These are phyloP conservation scores for Turnix velox DNA, from an alignment of 2,113 vertebrate genomes.

Conservation along the genomic window DNA sequence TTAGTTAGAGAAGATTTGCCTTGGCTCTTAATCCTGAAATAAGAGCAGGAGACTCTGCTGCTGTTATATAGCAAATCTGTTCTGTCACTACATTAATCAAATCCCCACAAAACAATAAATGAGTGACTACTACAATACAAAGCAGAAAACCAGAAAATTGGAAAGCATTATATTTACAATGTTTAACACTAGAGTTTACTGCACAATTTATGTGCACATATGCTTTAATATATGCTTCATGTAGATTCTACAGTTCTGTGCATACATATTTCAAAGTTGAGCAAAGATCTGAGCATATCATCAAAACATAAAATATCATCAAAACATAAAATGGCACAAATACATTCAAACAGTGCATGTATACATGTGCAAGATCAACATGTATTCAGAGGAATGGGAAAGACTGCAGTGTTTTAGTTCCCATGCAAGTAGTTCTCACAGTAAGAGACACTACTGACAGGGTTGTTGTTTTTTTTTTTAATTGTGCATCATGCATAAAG, in stretches of 20 bases:
- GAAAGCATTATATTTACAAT: neutral
- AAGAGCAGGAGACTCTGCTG: slow-evolving; percentile 68
- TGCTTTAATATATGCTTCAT: neutral
- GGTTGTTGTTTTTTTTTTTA: neutral
- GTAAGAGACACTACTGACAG: neutral
- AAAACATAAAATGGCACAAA: neutral
- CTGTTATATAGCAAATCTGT: slow-evolving; percentile 77
- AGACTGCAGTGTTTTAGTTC: neutral
- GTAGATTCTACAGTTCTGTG: slow-evolving; percentile 5
- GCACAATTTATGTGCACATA: neutral
- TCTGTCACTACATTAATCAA: slow-evolving; percentile 75
- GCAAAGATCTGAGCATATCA: slow-evolving; percentile 17
- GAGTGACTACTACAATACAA: slow-evolving; percentile 51
- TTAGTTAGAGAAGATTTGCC: slow-evolving; percentile 77
- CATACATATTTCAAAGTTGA: neutral
- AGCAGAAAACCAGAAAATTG: neutral
- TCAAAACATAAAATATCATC: too few relatives aligned
- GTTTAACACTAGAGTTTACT: neutral
- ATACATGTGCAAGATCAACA: neutral
- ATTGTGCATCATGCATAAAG: neutral
- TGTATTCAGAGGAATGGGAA: neutral
- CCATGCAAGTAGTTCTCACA: neutral
- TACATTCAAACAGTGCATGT: neutral
- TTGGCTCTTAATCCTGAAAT: slow-evolving; percentile 73
- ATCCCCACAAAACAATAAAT: slow-evolving; percentile 56